Conservation (phyloP, 2,888 invertebrate genomes). For the Pediacus dermestoides region DNA sequence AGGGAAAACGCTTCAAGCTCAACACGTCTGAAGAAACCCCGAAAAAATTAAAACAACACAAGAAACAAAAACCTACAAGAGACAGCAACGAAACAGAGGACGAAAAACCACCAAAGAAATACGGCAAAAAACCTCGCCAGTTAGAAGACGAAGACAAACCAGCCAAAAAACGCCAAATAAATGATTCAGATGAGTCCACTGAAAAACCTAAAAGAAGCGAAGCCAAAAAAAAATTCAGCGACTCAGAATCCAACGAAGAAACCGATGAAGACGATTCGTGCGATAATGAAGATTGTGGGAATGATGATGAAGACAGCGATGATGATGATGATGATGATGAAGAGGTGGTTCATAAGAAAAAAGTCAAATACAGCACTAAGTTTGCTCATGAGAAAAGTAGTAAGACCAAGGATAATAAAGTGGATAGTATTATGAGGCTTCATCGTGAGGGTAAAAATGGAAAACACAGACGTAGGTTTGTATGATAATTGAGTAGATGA, state of each 20-base stretch:
- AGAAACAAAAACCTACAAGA: background rate
- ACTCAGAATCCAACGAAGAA: constrained; percentile 11
- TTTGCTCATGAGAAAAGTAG: constrained; percentile 40
- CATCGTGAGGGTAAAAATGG: constrained; percentile 28
- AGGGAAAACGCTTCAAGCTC: constrained; percentile 1
- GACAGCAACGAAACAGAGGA: constrained; percentile 1
- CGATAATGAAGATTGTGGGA: constrained; percentile 20
- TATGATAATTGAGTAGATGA: background rate
- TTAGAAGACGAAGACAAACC: too few species aligned
- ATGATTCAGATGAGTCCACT: constrained; percentile 4
- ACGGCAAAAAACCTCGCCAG: too few species aligned
- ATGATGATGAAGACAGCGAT: constrained; percentile 20
- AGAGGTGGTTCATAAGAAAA: constrained; percentile 14
- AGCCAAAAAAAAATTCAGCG: constrained; percentile 3
- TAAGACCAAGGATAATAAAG: constrained; percentile 24
- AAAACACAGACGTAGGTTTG: constrained; percentile 19
- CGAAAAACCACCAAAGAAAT: too few species aligned
- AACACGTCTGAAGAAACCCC: too few species aligned
- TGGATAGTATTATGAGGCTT: constrained; percentile 30
- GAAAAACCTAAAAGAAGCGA: constrained; percentile 9
- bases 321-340: constrained; percentile 19
- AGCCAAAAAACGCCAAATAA: constrained; percentile 6
- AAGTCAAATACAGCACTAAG: constrained; percentile 36
- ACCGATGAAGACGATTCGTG: constrained; percentile 2
- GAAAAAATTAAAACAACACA: background rate